phyloP scores from a whole-genome alignment of 1,140 invertebrate genomes.

The Dryas iulia region DNA sequence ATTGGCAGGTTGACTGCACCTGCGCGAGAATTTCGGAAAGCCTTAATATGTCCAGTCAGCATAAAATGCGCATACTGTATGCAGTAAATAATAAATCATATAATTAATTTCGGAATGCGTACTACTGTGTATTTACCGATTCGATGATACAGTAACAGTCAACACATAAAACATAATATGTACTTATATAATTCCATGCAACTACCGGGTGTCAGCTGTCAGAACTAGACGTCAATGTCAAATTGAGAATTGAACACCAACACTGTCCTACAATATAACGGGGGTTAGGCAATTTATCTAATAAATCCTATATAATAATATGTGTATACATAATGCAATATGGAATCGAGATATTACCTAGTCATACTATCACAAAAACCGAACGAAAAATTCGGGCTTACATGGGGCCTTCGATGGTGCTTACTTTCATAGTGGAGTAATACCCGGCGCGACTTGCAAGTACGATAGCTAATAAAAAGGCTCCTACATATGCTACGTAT shows the following conservation, averaged over 20 bases:
- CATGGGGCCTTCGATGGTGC: constrained; percentile 91
- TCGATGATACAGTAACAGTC: constrained; percentile 23
- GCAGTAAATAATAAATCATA: constrained; percentile 35
- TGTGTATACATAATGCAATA: constrained; percentile 57
- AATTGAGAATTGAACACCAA: constrained; percentile 22
- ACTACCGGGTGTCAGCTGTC: not conserved
- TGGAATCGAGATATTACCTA: constrained; percentile 71
- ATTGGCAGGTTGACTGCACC: too few relatives aligned
- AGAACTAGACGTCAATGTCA: constrained; percentile 9
- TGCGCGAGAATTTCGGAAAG: too few relatives aligned
- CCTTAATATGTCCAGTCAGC: too few relatives aligned
- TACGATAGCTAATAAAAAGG: constrained; percentile 87
- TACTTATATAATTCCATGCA: constrained; percentile 27
- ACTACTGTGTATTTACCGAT: constrained; percentile 16
- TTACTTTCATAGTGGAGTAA: constrained; percentile 95
- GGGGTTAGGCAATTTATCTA: constrained; percentile 33
- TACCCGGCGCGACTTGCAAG: constrained; percentile 90
- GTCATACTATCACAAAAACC: constrained; percentile 67
- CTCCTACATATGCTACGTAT: constrained; percentile 91
- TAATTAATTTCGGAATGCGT: constrained; percentile 32
- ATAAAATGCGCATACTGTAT: too few relatives aligned
- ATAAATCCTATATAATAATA: constrained; percentile 33
- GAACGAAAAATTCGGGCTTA: constrained; percentile 51
- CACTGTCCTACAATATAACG: constrained; percentile 29
- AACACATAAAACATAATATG: constrained; percentile 23